Conservation (phyloP, 2,797 vertebrate genomes). For the Cichlasoma orientale region DNA sequence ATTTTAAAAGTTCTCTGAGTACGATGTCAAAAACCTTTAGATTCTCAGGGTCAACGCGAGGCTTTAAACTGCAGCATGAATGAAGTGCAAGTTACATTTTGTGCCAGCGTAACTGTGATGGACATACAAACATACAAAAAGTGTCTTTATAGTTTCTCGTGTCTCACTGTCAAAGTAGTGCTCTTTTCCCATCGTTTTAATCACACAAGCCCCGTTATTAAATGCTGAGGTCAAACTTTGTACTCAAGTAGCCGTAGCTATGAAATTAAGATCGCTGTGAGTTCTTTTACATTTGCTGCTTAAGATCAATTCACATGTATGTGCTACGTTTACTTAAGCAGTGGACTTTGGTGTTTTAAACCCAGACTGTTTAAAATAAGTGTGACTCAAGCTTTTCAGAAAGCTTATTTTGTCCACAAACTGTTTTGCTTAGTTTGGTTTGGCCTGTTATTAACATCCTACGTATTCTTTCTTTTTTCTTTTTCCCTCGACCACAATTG, state of each 20-base stretch:
- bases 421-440: constrained; percentile 51
- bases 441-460: constrained; percentile 64
- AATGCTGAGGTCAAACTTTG: neutral
- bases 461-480: constrained; percentile 29
- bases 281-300: neutral
- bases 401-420: constrained; percentile 44
- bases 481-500: constrained; percentile 48
- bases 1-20: neutral
- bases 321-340: neutral
- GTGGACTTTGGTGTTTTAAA: constrained; percentile 18
- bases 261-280: neutral
- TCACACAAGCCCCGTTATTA: neutral
- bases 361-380: constrained; percentile 40
- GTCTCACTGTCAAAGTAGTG: neutral
- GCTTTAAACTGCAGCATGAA: neutral
- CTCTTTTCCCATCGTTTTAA: neutral
- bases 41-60: neutral
- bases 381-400: constrained; percentile 41
- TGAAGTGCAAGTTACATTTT: too few species aligned
- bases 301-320: neutral
- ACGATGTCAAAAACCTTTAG: neutral
- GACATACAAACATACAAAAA: too few species aligned
- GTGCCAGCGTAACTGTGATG: neutral
- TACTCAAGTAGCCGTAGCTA: neutral
- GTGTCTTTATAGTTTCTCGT: too few species aligned